Evolutionary conservation across 2,113 vertebrate species (phyloP).

Genomic region (Diphyllodes magnificus): DNA sequence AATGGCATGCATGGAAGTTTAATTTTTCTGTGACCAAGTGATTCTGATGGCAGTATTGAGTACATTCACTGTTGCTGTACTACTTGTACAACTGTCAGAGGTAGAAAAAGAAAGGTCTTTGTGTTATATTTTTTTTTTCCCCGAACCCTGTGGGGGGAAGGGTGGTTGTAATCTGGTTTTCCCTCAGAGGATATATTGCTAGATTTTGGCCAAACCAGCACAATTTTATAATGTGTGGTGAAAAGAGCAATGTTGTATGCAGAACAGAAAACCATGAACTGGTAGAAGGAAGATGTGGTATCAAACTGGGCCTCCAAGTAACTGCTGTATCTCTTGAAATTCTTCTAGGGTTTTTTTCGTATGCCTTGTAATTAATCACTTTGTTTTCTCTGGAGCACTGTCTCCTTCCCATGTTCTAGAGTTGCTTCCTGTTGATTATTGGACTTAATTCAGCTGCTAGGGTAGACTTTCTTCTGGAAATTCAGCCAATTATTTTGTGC

Average conservation of each 20-base stretch:
- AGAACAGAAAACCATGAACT: neutral
- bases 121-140: no score
- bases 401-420: neutral
- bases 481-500: neutral
- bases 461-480: neutral
- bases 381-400: neutral
- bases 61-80: neutral
- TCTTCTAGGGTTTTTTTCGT: neutral
- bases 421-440: neutral
- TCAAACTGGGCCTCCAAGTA: neutral
- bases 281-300: neutral
- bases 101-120: neutral
- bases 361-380: neutral
- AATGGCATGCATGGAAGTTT: neutral
- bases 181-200: no score
- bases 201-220: no score
- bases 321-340: neutral
- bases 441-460: neutral
- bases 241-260: neutral
- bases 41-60: neutral
- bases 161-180: no score
- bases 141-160: no score
- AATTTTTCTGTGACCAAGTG: neutral
- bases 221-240: neutral
- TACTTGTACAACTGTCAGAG: neutral